phyloP scores from a whole-genome alignment of 1,140 invertebrate genomes.

The Thaumatotibia leucotreta region DNA sequence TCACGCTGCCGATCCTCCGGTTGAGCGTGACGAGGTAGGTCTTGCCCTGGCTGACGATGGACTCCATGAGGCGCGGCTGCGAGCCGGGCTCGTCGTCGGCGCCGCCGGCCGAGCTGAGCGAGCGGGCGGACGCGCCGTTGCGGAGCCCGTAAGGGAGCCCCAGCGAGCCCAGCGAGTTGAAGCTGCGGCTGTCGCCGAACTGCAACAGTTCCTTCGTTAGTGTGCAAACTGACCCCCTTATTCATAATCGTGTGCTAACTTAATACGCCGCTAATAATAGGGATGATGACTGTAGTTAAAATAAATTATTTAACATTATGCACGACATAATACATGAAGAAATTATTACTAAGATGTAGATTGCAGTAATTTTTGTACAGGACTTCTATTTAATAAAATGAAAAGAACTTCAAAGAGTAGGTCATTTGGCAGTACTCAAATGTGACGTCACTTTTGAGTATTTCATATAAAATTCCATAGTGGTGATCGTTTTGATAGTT shows the following conservation, averaged over 20 bases:
- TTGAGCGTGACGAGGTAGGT: slow-evolving; percentile 60
- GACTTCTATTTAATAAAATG: too few relatives aligned
- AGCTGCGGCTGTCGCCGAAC: slow-evolving; percentile 54
- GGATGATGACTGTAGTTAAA: too few relatives aligned
- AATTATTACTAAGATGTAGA: too few relatives aligned
- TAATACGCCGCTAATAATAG: too few relatives aligned
- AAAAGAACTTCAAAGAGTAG: too few relatives aligned
- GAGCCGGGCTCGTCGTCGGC: slow-evolving; percentile 15
- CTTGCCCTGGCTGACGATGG: slow-evolving; percentile 58
- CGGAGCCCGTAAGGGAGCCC: slow-evolving; percentile 19
- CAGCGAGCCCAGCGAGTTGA: slow-evolving; percentile 43
- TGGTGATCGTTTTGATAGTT: too few relatives aligned
- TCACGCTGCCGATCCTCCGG: slow-evolving; percentile 56
- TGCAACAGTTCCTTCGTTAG: slow-evolving; percentile 5
- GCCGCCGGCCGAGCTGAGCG: slow-evolving; percentile 24
- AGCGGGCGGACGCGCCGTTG: slow-evolving; percentile 25
- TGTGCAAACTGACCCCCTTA: background rate
- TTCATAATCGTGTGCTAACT: background rate
- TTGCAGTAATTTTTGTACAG: too few relatives aligned
- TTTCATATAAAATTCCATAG: too few relatives aligned
- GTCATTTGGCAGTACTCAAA: too few relatives aligned
- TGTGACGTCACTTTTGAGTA: too few relatives aligned
- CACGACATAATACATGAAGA: too few relatives aligned
- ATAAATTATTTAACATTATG: too few relatives aligned
- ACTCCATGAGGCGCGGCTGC: slow-evolving; percentile 58